Conservation (phyloP, 1,140 invertebrate genomes). For the Daktulosphaira vitifoliae region DNA sequence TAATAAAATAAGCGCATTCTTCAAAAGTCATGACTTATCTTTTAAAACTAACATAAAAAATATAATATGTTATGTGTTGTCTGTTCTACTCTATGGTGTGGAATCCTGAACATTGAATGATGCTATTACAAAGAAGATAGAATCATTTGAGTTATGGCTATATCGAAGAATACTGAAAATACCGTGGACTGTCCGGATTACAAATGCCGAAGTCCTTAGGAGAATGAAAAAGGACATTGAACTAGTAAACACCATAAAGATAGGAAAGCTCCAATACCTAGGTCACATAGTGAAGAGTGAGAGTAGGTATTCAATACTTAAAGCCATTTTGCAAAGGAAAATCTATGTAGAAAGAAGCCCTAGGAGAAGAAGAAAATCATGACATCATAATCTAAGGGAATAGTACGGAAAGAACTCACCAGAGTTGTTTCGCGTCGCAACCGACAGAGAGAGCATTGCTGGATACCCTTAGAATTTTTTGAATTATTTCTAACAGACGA, state of each 20-base stretch:
- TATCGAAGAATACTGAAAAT: conserved; percentile 14
- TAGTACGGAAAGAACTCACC: too few species aligned
- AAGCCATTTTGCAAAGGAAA: too few species aligned
- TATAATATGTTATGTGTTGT: conserved; percentile 23
- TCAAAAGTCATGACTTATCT: conserved; percentile 6
- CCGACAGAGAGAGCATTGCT: too few species aligned
- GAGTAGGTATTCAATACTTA: neutral
- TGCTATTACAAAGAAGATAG: conserved; percentile 21
- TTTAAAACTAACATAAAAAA: conserved; percentile 9
- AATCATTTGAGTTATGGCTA: conserved; percentile 24
- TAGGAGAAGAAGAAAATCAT: too few species aligned
- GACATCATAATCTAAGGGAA: too few species aligned
- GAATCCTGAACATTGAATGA: conserved; percentile 26
- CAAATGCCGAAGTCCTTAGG: conserved; percentile 7
- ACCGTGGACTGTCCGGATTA: neutral
- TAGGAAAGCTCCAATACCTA: conserved; percentile 29
- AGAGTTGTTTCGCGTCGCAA: too few species aligned
- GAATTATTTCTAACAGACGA: conserved; percentile 4
- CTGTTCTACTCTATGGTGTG: conserved; percentile 22
- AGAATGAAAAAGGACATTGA: conserved; percentile 19
- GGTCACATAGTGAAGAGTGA: conserved; percentile 25
- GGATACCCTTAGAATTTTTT: neutral
- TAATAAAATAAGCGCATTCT: conserved; percentile 11
- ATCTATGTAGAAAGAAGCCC: too few species aligned
- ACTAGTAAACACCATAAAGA: conserved; percentile 25